These are phyloP conservation scores for Manis pentadactyla DNA, from an alignment of 2,797 vertebrate genomes.

Conservation along the genomic window DNA sequence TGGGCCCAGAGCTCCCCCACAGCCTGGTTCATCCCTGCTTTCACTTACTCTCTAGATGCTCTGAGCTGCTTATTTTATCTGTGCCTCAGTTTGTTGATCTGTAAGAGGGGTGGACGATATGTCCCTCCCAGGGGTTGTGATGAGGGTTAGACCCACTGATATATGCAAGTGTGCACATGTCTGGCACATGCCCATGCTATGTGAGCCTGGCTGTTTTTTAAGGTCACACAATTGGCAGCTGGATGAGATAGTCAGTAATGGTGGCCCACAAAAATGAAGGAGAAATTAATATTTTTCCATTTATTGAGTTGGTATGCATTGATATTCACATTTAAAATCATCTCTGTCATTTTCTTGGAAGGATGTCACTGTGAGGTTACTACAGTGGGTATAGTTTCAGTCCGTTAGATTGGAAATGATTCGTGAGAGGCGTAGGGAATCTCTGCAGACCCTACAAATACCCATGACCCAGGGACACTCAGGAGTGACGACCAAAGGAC, in stretches of 20 bases:
- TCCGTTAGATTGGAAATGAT: not conserved
- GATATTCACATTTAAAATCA: not conserved
- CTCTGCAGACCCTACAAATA: not conserved
- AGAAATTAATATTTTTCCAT: not conserved
- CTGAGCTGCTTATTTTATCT: not conserved
- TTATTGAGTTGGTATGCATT: not conserved
- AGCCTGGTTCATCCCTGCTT: not conserved
- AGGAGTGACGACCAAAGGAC: not conserved
- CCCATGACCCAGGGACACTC: not conserved
- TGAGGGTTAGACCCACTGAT: not conserved
- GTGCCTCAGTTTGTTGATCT: not conserved
- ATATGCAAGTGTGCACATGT: not conserved
- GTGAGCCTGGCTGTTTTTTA: not conserved
- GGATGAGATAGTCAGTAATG: not conserved
- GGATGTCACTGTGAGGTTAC: not conserved
- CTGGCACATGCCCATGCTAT: too few species aligned
- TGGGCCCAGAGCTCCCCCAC: not conserved
- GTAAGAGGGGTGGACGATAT: fast-evolving
- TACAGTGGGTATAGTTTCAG: not conserved
- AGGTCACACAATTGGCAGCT: not conserved
- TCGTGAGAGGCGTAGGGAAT: not conserved
- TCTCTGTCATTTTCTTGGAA: not conserved
- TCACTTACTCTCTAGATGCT: fast-evolving
- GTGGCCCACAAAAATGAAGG: not conserved
- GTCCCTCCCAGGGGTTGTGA: not conserved